phyloP scores from a whole-genome alignment of 2,113 vertebrate genomes.

The Tamias sibiricus region DNA sequence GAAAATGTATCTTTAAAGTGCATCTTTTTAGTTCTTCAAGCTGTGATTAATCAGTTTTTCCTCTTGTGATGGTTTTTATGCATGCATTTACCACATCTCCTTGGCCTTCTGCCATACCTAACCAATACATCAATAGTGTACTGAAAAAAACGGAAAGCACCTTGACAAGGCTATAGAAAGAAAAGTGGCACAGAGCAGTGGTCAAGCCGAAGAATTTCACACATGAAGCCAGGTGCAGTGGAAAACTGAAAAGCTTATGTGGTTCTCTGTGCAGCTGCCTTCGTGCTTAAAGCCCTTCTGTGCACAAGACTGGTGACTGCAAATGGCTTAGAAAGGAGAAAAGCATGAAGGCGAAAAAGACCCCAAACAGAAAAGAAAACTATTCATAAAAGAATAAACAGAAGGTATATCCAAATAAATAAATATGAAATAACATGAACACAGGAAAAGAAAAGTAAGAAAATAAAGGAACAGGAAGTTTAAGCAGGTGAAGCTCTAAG shows the following conservation, averaged over 20 bases:
- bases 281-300: conserved; percentile 63
- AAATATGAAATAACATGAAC: not conserved
- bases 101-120: conserved; percentile 73
- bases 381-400: conserved; percentile 6
- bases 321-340: conserved; percentile 9
- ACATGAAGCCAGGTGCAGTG: conserved; percentile 66
- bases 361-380: conserved; percentile 34
- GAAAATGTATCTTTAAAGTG: not conserved
- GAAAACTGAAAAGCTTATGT: conserved; percentile 61
- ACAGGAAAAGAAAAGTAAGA: not conserved
- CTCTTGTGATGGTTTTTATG: conserved; percentile 28
- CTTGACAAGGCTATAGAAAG: conserved; percentile 76
- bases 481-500: not conserved
- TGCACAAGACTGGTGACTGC: conserved; percentile 37
- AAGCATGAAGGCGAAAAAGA: not conserved
- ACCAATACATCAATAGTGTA: conserved; percentile 70
- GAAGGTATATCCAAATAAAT: not conserved
- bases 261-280: conserved; percentile 61
- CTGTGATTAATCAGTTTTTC: conserved; percentile 53
- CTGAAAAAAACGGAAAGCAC: conserved; percentile 74
- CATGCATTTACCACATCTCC: conserved; percentile 64
- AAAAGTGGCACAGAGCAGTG: conserved; percentile 49
- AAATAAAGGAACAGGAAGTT: not conserved
- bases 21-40: not conserved
- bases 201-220: conserved; percentile 35